Base-by-base conservation (phyloP, 2,113 vertebrate species). In the Puntigrus tetrazona region DNA sequence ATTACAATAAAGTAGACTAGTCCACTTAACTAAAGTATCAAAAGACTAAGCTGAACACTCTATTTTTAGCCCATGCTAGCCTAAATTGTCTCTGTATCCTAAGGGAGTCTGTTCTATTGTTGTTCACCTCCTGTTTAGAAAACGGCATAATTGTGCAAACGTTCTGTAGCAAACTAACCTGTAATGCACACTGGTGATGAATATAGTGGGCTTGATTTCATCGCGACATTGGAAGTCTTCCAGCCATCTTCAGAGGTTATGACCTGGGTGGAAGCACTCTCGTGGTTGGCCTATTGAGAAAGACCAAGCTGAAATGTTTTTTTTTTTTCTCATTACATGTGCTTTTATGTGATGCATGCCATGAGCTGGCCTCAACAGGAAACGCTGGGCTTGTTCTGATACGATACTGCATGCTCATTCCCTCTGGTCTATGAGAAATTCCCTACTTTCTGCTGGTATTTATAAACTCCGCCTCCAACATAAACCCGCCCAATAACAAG, bases 401-500 rank as follows among this genome's bases (percentile, higher is more conserved):
- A 86, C 75, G 82, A 81, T 86, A 34, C 84, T 61, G 72, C 72
- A 43, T 65, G 76, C 34, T 65, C 55, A 41, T 67, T 75, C 86
- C 76, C 86, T 84, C 79, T 81, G 61, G 43, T 70, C 43, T 13
- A 11, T 11, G 18, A 43, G 31, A 78, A 52, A 61, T 61, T 69
- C 38, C 47, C 22, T 8, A 14, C 55, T 73, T 47, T 20, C 20
- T 63, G 36, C 61, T 81, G 16, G 25, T 45, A 18, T 65, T 63
- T 45, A 29, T 29, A 29, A 85, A 79, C 67, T 55, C 81, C 52
- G 7, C 65, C 83, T 57, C 34, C 80, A 73, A 82, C 43, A 78
- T 50, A 78, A 61, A 88, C 88, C 83, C 91, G 88, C 92, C 92
- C 87, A 91, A 87, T 84, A 84, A 92, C 92, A 91, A 93, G 93